Evolutionary conservation across 2,888 invertebrate genomes (phyloP).

Genomic region (Nineta flava): DNA sequence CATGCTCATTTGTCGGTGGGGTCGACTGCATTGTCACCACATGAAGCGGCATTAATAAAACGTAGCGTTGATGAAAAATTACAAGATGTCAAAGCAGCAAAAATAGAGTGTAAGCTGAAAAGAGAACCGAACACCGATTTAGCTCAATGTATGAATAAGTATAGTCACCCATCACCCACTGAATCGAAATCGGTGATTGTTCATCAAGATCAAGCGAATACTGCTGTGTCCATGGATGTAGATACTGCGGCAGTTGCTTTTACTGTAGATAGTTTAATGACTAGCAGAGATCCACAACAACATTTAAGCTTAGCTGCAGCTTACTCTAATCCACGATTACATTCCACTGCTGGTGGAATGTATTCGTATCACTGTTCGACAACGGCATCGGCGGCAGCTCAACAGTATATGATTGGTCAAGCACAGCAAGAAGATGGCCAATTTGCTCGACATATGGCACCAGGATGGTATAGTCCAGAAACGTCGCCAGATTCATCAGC

Average conservation of each 20-base stretch:
- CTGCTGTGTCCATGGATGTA: slow-evolving; percentile 17
- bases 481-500: slow-evolving; percentile 24
- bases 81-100: slow-evolving; percentile 28
- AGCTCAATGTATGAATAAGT: slow-evolving; percentile 29
- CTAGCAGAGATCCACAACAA: slow-evolving; percentile 20
- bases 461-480: slow-evolving; percentile 39
- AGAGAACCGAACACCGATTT: slow-evolving; percentile 49
- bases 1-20: slow-evolving; percentile 33
- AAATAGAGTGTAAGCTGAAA: slow-evolving; percentile 46
- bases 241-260: slow-evolving; percentile 30
- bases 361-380: slow-evolving; percentile 33
- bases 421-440: slow-evolving; percentile 20
- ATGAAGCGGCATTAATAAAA: slow-evolving; percentile 21
- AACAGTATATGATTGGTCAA: slow-evolving; percentile 30
- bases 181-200: slow-evolving; percentile 26
- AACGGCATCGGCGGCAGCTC: slow-evolving; percentile 23
- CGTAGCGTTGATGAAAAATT: slow-evolving; percentile 33
- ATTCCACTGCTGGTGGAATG: slow-evolving; percentile 34
- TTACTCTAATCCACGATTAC: slow-evolving; percentile 19
- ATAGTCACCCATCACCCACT: not conserved
- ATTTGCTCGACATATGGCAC: slow-evolving; percentile 17
- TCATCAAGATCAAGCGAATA: slow-evolving; percentile 19
- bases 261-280: slow-evolving; percentile 46
- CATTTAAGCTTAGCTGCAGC: slow-evolving; percentile 6
- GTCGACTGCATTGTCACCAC: slow-evolving; percentile 26